Evolutionary conservation across 1,140 invertebrate species (phyloP), one percentile per base, ranked within the genome.

Genomic region (Papilio machaon): DNA sequence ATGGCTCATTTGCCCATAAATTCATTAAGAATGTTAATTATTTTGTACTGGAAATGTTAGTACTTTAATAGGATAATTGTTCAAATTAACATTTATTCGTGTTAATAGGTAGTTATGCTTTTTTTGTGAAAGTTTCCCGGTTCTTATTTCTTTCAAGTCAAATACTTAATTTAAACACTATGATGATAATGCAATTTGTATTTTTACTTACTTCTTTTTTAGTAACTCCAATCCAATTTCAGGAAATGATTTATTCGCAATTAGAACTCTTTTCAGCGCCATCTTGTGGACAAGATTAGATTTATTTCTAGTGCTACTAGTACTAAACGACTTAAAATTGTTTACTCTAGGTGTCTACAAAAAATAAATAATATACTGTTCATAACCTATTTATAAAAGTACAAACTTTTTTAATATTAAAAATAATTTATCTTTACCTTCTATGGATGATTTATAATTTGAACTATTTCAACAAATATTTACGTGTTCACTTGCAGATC

Each of bases 241-340:
- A 0, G 92, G 90, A 81, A 85, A 92, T 11, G 82, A 84, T 82
- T 88, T 91, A 75, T 91, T 91, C 6, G 90, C 91, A 52, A 93
- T 86, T 13, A 93, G 80, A 75, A 93, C 88, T 85, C 85, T 74
- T 86, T 88, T 84, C 2, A 90, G 74, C 43, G 87, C 82, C 88
- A 91, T 92, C 23, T 87, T 84, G 70, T 13, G 43, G 13, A 46
- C 13, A 38, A 8, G 6, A 7, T 35, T 15, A 35, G 13, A 35
- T 5, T 70, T 70, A 13, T 17, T 35, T 70, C 11, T 38, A 7
- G 13, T 7, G 64, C 64, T 35, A 30, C 23, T 13, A 38, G 13
- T 11, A 23, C 13, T 30, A 30, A 30, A 54, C 15, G 52, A 54
- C 5, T 15, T 17, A 2, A 54, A 17, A 17, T 60, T 9, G 3